Base-by-base conservation (phyloP, 2,888 invertebrate genomes). In the Eupithecia exiguata region DNA sequence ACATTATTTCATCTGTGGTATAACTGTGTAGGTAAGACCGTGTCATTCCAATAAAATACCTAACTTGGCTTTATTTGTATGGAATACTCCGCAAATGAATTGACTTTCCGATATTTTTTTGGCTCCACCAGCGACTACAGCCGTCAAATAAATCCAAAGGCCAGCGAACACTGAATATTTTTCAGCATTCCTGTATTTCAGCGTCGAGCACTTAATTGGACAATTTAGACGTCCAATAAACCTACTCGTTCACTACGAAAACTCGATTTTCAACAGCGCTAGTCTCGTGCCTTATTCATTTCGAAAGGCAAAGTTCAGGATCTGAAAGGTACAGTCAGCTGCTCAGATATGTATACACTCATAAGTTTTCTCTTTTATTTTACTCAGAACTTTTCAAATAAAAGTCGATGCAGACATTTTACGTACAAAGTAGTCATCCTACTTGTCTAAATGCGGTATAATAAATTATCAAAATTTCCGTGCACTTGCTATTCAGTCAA, bases 131-230 rank as follows among this genome's bases (percentile, higher is more conserved):
- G 14, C 25, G 36, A 12, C 25, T 12, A 25, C 66, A 66, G 16
- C 40, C 5, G 63, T 12, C 38, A 65, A 38, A 65, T 65, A 66
- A 70, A 70, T 65, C 36, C 49, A 49, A 70, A 65, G 21, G 62
- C 35, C 21, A 18, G 35, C 62, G 63, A 69, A 62, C 25, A 62
- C 62, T 30, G 43, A 70, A 58, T 70, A 70, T 70, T 69, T 58
- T 62, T 30, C 43, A 36, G 35, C 21, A 43, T 61, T 38, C 46
- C 18, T 35, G 40, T 30, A 62, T 61, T 61, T 35, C 35, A 35
- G 30, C 38, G 62, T 61, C n/a, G 46, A 73, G 58, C 53, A 66
- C 58, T 74, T 61, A 73, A 73, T 73, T 73, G 69, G 66, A 40
- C 25, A 69, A 69, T 72, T 69, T 53, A 69, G 65, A 43, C 16